Base-by-base conservation (phyloP, 2,797 vertebrate genomes). In the Betta splendens region DNA sequence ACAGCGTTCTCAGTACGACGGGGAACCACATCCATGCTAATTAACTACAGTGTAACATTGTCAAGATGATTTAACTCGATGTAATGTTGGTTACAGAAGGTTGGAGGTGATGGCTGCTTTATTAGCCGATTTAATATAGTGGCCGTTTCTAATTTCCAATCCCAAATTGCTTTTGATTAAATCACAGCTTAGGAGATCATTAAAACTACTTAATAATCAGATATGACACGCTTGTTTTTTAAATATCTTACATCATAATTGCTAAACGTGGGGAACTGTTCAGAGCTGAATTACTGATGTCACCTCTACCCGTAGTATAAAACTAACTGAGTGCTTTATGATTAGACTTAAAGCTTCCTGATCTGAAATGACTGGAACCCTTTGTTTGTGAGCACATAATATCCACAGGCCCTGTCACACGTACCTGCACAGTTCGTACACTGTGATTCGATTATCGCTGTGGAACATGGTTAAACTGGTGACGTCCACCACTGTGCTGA, bases 21-120 rank as follows among this genome's bases (percentile, higher is more conserved):
- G 9, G 9, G 18, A 25, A 40, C 28, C 43, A 15, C 31, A 29
- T 25, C 10, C 6, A 42, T 55, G 22, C 31, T 48, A 20, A 40
- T 54, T 31, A 32, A 38, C 22, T 51, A 33, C 31, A 32, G 8
- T 37, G 13, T 18, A 11, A 52, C 23, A 40, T 20, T 61, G 29
- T 47, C 31, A 37, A 35, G 23, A 38, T 31, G 38, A 42, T 28
- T 18, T 42, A 3, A 26, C 9, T 39, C 18, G 9, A 26, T 25
- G 11, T 39, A 11, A 28, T 29, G 16, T 4, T 18, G 9, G 26
- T 12, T 35, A 36, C 17, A 51, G 22, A 18, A 35, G 29, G 4
- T 10, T 5, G 7, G 9, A 49, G 9, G 9, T 11, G 22, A 40
- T 22, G 11, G 6, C 22, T 52, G 11, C 31, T 38, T 17, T 20